Evolutionary conservation across 2,888 invertebrate genomes (phyloP), one percentile per base, ranked within the genome.

Genomic region (Perdita meconis): DNA sequence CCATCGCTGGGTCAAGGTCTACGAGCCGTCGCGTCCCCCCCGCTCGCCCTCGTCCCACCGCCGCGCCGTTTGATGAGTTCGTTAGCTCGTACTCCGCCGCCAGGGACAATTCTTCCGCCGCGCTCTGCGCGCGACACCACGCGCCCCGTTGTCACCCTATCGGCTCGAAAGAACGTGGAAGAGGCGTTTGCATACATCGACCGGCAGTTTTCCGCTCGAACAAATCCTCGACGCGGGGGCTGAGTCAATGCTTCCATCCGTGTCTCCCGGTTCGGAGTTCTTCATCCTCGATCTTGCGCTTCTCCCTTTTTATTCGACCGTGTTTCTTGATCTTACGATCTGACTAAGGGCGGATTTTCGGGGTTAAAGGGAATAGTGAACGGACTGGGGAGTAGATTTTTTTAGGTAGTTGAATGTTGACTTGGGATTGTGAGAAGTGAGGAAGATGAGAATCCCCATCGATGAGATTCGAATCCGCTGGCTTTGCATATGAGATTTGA

Each of bases 171-270:
- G 86, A 85, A 90, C 88, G 86, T 83, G 86, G 84, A 85, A 81
- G 85, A 89, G 89, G 88, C 90, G 90, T 92, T 92, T 91, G 92
- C 92, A 92, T 92, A 91, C 89, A 91, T 91, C 89, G 90, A 87
- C 87, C 89, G 89, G 89, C 88, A 90, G 89, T 92, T 92, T 92
- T 92, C 89, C 90, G 86, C 89, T 89, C 82, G 89, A 91, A 90
- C 91, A 90, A 91, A 92, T 92, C 89, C 89, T 83, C 83, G 82
- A 56, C 64, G 78, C 68, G 22, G 10, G 19, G 13, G 30, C 2
- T 57, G 70, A 87, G 86, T 87, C 86, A 79, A 85, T 83, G 81
- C 73, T 68, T 78, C 51, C 26, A 40, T 34, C 34, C 78, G 38
- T 55, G 22, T 26, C 22, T 19, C 61, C 40, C 47, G 40, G 3